Evolutionary conservation across 2,888 invertebrate genomes (phyloP), one percentile per base, ranked within the genome.

Genomic region (Caenorhabditis plicata): DNA sequence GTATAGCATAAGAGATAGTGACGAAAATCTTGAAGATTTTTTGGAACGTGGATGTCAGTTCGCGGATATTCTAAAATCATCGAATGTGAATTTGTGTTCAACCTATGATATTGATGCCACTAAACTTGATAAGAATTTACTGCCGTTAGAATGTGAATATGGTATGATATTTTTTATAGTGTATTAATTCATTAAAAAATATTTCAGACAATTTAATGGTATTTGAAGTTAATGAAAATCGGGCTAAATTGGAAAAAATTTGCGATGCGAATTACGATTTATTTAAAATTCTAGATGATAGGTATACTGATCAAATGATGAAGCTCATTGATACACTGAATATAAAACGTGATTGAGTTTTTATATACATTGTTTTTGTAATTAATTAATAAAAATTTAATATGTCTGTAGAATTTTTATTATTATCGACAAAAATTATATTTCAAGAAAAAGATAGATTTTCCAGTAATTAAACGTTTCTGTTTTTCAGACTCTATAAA

Each of bases 141-240:
- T 53, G 19, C 53, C 58, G 15, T 47, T 53, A 4, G 40, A 35
- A 15, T 45, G 58, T n/a, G 27, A 42, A 19, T 42, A 46, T 22
- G 57, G 57, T 57, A 11, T 25, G 31, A 32, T 9, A n/a, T 7
- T 20, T 25, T 15, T 4, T 17, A 9, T n/a, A 22, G 7, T 13
- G 22, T 19, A 51, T n/a, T 9, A 33, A 19, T 23, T 25, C 2
- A n/a, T n/a, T n/a, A 29, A 9, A 19, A n/a, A 20, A 19, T 5
- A 15, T 51, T 54, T 32, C 61, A 52, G 61, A 55, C 7, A n/a
- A 51, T 23, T 22, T 61, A 38, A 55, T 61, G 15, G n/a, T 55
- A 4, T 36, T 61, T 41, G 23, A 61, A 41, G 7, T 55, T n/a
- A 29, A 31, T 7, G 61, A 51, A n/a, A 33, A 25, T 8, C 23